Evolutionary conservation across 2,113 vertebrate genomes (phyloP).

Genomic region (Tricholaema leucomelas): DNA sequence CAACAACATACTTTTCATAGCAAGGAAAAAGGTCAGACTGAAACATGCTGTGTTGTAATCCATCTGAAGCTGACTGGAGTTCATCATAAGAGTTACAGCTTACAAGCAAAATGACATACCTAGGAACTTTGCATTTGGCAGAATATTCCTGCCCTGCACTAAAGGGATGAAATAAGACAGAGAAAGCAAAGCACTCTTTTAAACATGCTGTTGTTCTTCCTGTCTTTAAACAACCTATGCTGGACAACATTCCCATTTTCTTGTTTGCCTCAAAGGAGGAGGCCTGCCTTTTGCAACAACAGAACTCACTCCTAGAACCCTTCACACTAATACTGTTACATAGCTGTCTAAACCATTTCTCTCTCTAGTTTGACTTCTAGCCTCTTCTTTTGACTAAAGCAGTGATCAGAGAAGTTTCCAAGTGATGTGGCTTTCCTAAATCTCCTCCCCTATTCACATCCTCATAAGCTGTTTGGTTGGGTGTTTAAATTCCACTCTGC

Average conservation of each 20-base stretch:
- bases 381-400: neutral
- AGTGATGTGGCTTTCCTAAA: neutral
- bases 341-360: neutral
- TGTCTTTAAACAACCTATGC: neutral
- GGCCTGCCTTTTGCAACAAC: neutral
- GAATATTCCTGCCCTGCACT: neutral
- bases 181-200: neutral
- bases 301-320: neutral
- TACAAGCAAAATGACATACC: neutral
- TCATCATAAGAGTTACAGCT: neutral
- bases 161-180: neutral
- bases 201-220: neutral
- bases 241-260: neutral
- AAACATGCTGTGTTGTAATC: neutral
- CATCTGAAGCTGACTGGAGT: neutral
- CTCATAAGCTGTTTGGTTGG: neutral
- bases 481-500: neutral
- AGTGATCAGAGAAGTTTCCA: neutral
- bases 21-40: neutral
- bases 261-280: neutral
- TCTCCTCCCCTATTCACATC: neutral
- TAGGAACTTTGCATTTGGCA: neutral
- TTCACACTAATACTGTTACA: neutral
- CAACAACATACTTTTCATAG: neutral
- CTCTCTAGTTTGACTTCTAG: constrained; percentile 1